Percentiles rank a stretch among this genome's conserved stretches.
These are phyloP conservation scores for Fregetta grallaria DNA, from an alignment of 2,113 vertebrate species.

Conservation along the genomic window DNA sequence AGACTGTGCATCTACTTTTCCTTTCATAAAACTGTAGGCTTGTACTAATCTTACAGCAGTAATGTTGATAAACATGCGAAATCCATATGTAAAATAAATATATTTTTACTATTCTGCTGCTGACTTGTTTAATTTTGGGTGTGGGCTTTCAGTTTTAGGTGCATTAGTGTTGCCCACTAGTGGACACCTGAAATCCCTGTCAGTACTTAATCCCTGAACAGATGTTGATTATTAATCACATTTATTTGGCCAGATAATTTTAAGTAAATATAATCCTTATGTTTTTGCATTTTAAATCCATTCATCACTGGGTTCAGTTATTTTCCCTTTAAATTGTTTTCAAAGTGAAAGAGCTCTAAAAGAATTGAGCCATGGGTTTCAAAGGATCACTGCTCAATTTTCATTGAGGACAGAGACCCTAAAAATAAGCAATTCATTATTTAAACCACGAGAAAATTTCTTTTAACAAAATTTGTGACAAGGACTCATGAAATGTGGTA, in stretches of 20 bases:
- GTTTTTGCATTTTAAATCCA: neutral
- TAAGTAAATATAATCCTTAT: neutral
- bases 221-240: neutral
- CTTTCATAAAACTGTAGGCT: neutral
- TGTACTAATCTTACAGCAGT: neutral
- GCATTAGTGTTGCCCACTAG: neutral
- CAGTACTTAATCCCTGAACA: neutral
- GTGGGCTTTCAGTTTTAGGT: neutral
- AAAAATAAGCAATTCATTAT: neutral
- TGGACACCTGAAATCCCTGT: neutral
- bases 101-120: neutral
- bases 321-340: neutral
- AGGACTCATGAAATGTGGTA: neutral
- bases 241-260: neutral
- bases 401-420: neutral
- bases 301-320: neutral
- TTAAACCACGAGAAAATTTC: neutral
- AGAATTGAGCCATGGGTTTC: neutral
- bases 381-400: neutral
- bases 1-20: neutral
- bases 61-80: neutral
- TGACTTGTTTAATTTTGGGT: neutral
- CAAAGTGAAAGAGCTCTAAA: neutral
- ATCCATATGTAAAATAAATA: neutral
- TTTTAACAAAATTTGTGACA: neutral